A percentile compares a stretch with the other conserved stretches of the same genome.
These are phyloP conservation scores for Diogma glabrata DNA, from an alignment of 2,888 invertebrate genomes.

Conservation along the genomic window DNA sequence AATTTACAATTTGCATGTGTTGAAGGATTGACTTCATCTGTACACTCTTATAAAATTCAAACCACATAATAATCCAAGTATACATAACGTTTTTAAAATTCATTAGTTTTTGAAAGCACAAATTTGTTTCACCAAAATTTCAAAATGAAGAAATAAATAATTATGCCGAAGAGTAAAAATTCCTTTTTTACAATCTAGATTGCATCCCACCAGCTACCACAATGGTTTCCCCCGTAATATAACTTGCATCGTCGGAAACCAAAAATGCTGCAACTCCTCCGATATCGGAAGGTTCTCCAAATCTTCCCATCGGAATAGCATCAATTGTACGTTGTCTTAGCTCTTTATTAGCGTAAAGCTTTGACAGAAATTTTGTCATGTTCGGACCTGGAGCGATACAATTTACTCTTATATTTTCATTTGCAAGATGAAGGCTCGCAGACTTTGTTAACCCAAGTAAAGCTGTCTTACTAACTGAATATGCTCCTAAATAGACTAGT, in stretches of 20 bases:
- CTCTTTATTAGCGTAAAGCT: constrained; percentile 46
- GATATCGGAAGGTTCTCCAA: constrained; percentile 66
- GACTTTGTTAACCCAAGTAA: constrained; percentile 80
- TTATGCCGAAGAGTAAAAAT: too few relatives aligned
- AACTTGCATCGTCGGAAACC: constrained; percentile 72
- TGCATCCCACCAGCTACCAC: constrained; percentile 55
- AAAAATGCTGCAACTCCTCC: constrained; percentile 69
- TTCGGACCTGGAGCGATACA: constrained; percentile 88
- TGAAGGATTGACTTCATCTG: too few relatives aligned
- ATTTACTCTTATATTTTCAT: constrained; percentile 83
- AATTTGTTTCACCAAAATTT: too few relatives aligned
- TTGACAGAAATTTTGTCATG: constrained; percentile 74
- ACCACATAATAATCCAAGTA: too few relatives aligned
- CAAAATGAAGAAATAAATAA: too few relatives aligned
- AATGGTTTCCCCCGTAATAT: constrained; percentile 51
- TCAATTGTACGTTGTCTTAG: constrained; percentile 44
- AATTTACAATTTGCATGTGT: too few relatives aligned
- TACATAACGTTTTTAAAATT: too few relatives aligned
- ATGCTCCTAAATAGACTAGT: constrained; percentile 65
- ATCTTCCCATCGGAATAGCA: constrained; percentile 50
- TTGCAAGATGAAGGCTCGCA: constrained; percentile 61
- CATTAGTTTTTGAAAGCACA: too few relatives aligned
- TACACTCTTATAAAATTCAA: too few relatives aligned
- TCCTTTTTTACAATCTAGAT: constrained; percentile 57
- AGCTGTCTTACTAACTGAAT: constrained; percentile 90